Conservation (phyloP, 2,888 invertebrate genomes). For the Xanthorhoe spadicearia region DNA sequence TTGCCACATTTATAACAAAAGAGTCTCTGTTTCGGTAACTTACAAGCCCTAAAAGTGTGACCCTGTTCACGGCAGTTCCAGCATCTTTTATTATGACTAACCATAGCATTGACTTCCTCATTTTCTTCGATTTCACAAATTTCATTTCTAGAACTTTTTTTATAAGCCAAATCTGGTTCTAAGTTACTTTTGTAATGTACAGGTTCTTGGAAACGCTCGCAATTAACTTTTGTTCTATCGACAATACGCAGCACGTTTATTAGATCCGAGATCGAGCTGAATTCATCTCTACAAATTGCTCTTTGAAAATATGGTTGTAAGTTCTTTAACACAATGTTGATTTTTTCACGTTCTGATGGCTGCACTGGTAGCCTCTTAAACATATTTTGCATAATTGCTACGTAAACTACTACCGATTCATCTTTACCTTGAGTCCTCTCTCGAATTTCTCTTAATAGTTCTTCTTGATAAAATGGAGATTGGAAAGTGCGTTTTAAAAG, state of each 20-base stretch:
- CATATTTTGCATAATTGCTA: background rate
- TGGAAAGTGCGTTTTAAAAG: slow-evolving; percentile 3
- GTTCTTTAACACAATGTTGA: slow-evolving; percentile 17
- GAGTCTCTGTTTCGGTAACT: slow-evolving; percentile 17
- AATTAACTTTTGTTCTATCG: slow-evolving; percentile 1
- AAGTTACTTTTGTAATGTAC: background rate
- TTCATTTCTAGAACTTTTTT: background rate
- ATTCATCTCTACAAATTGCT: slow-evolving; percentile 9
- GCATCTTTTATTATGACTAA: slow-evolving; percentile 12
- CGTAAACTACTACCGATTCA: background rate
- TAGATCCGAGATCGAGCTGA: background rate
- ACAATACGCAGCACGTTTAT: background rate
- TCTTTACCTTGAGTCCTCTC: slow-evolving; percentile 1
- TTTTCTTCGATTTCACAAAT: background rate
- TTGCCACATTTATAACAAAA: slow-evolving; percentile 31
- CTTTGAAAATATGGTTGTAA: slow-evolving; percentile 31
- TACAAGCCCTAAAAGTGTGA: slow-evolving; percentile 29
- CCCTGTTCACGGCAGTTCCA: slow-evolving; percentile 33
- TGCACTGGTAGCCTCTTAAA: background rate
- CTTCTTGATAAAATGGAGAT: slow-evolving; percentile 2
- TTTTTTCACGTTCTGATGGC: slow-evolving; percentile 1
- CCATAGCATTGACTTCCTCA: background rate
- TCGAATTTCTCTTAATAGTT: background rate
- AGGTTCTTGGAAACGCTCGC: background rate
- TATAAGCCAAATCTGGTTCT: slow-evolving; percentile 1